Base-by-base conservation (phyloP, 2,888 invertebrate genomes). In the Caenorhabditis becei region DNA sequence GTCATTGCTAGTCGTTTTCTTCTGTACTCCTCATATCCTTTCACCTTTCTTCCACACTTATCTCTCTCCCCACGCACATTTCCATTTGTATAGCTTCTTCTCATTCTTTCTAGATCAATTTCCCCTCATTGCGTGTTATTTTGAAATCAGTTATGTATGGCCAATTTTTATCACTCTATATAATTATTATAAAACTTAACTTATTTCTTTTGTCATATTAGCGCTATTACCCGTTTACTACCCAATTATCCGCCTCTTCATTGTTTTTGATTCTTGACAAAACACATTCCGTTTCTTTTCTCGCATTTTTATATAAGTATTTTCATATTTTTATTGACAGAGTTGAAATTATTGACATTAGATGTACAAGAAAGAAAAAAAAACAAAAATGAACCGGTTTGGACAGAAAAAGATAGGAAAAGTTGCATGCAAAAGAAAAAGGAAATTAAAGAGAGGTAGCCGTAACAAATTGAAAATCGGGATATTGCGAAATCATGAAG, bases 261-360 rank as follows among this genome's bases (percentile, higher is more conserved):
- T 69, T 71, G 70, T 62, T 71, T 71, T 54, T 49, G 61, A 70
- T 61, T 70, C 70, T 71, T 71, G 70, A 62, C 61, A 54, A 54
- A 54, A 28, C 23, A 72, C 72, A 72, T 72, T 72, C 72, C 72
- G 44, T 20, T 24, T 47, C 18, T 18, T 2, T 35, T n/a, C n/a
- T n/a, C n/a, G 23, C 35, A 63, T 58, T 54, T 54, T 63, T 20
- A n/a, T 26, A 54, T 44, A 56, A 72, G 58, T 44, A 14, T 14
- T 2, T 41, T 41, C 14, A n/a, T 1, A 16, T 67, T 69, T 58
- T 5, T 2, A 47, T 67, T 56, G 8, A 14, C 26, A 26, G 1
- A 54, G 2, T 8, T 54, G 24, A n/a, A 54, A 18, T 41, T 54
- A 16, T 28, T 32, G 18, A 18, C 2, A 23, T 37, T 35, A 20